Evolutionary conservation across 37 sponge, comb jelly and placozoan species (phyloP).

Genomic region (Cladorhizidae sp.): DNA sequence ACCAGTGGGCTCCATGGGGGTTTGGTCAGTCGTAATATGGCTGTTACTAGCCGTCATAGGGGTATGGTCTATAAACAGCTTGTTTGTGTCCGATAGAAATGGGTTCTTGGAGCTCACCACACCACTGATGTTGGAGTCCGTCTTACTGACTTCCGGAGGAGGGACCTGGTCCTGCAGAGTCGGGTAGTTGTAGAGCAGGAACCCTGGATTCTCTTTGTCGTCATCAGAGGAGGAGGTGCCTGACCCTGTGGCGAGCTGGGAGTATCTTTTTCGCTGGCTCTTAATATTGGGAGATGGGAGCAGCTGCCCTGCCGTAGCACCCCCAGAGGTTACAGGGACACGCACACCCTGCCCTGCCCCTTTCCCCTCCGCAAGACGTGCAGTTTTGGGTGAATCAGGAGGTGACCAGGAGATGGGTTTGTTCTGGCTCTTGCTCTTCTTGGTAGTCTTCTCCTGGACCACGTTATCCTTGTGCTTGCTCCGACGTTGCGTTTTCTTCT

Average conservation of each 20-base stretch:
- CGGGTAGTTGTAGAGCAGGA: slow-evolving; percentile 14
- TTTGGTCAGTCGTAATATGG: neutral
- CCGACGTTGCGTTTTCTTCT: neutral
- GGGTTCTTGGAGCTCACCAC: neutral
- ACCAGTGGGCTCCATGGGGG: neutral
- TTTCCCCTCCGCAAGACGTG: neutral
- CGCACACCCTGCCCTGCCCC: neutral
- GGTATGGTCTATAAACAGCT: neutral
- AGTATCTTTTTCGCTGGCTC: slow-evolving; percentile 39
- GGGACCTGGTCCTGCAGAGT: neutral
- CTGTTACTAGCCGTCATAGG: neutral
- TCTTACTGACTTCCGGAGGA: neutral
- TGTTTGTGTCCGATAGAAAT: neutral
- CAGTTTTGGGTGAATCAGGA: slow-evolving; percentile 31
- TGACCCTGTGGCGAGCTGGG: slow-evolving; percentile 28
- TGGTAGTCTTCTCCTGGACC: slow-evolving; percentile 16
- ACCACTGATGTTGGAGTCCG: neutral
- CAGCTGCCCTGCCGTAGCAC: neutral
- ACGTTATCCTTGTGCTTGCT: slow-evolving; percentile 9
- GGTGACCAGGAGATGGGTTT: slow-evolving; percentile 19
- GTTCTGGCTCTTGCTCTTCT: slow-evolving; percentile 19
- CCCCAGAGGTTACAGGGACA: neutral
- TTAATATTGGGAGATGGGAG: slow-evolving; percentile 46
- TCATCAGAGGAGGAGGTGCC: neutral
- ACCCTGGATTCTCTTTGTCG: slow-evolving; percentile 1